A percentile compares a stretch with the other conserved stretches of the same genome.
These are phyloP conservation scores for Pteropus rufus DNA, from an alignment of 2,797 vertebrate genomes.

Conservation along the genomic window DNA sequence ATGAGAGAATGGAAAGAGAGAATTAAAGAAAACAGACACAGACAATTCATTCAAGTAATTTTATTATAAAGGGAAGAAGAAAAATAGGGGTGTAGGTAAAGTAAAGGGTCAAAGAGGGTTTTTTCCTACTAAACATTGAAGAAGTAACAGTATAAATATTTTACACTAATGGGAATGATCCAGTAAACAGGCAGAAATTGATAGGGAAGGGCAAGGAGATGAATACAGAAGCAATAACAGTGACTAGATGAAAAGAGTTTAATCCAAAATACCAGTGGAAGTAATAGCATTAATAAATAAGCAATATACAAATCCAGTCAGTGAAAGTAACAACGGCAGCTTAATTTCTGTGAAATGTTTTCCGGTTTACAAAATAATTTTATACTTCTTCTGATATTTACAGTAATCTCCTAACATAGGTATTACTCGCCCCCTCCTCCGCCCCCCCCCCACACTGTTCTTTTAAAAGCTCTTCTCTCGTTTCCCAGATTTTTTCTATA, in stretches of 20 bases:
- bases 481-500: no score
- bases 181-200: background rate
- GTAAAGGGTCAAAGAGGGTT: background rate
- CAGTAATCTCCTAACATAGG: background rate
- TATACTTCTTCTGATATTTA: constrained; percentile 3
- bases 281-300: background rate
- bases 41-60: background rate
- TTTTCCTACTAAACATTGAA: background rate
- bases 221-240: background rate
- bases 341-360: background rate
- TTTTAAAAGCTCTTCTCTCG: no score
- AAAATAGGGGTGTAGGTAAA: background rate
- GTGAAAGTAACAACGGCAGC: background rate
- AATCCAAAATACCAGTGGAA: background rate
- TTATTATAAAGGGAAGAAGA: background rate
- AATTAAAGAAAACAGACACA: background rate
- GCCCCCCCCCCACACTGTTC: no score
- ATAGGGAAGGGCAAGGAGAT: background rate
- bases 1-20: background rate
- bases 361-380: background rate
- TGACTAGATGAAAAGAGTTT: background rate
- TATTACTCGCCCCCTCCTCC: background rate
- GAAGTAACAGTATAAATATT: background rate
- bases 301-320: background rate
- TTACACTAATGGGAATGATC: background rate